Evolutionary conservation across 2,888 invertebrate species (phyloP).

Genomic region (Podotricha telesiphe): DNA sequence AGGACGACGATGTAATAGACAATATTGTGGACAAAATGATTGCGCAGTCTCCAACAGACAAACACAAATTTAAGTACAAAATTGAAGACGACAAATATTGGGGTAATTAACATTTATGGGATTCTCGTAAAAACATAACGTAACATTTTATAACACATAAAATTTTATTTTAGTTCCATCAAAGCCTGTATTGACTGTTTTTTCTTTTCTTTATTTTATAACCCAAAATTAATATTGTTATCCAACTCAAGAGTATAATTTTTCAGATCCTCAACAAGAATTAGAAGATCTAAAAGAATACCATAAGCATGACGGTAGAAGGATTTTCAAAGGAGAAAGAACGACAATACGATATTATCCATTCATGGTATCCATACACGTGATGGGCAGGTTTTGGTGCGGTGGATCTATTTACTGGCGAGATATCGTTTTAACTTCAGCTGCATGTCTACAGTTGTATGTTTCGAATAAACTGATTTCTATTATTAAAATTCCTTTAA

Average conservation of each 20-base stretch:
- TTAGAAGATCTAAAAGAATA: constrained; percentile 61
- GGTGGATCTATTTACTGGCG: constrained; percentile 67
- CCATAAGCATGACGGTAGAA: constrained; percentile 61
- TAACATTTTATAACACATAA: neutral
- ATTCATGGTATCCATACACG: constrained; percentile 72
- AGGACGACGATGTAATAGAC: constrained; percentile 52
- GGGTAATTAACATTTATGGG: constrained; percentile 54
- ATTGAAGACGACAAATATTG: constrained; percentile 61
- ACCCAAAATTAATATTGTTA: too few species aligned
- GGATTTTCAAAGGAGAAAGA: constrained; percentile 67
- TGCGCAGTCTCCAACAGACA: constrained; percentile 59
- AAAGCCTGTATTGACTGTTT: too few species aligned
- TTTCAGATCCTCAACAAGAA: constrained; percentile 67
- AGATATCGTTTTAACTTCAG: constrained; percentile 70
- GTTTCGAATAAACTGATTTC: constrained; percentile 40
- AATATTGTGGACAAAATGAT: constrained; percentile 65
- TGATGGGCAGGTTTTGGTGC: constrained; percentile 76
- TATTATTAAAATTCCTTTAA: neutral
- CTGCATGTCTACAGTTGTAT: constrained; percentile 74
- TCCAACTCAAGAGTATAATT: too few species aligned
- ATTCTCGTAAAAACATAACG: neutral
- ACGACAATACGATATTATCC: constrained; percentile 68
- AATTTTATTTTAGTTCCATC: neutral
- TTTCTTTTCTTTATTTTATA: too few species aligned
- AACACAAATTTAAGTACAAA: constrained; percentile 56